phyloP scores from a whole-genome alignment of 2,888 invertebrate species.

The Congeria kusceri region DNA sequence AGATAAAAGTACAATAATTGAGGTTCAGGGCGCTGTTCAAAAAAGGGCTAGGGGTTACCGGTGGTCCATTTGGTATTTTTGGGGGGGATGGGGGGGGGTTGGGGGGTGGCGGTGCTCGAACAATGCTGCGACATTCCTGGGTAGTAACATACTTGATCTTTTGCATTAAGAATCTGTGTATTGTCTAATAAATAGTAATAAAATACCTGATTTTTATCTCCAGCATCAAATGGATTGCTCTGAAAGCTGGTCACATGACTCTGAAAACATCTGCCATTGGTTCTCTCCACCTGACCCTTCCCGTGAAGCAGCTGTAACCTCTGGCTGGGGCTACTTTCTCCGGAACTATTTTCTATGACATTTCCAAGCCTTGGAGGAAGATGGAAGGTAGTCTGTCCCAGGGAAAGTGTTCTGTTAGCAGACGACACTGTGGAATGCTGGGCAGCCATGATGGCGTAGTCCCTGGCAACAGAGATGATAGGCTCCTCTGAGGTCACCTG shows the following conservation, averaged over 20 bases:
- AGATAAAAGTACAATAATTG: too few species aligned
- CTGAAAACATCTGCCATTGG: slow-evolving; percentile 69
- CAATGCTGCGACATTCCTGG: too few species aligned
- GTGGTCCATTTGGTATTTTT: too few species aligned
- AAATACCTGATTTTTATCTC: slow-evolving; percentile 59
- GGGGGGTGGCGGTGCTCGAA: too few species aligned
- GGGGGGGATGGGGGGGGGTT: too few species aligned
- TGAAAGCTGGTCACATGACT: slow-evolving; percentile 75
- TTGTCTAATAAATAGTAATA: too few species aligned
- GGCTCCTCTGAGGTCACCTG: slow-evolving; percentile 76
- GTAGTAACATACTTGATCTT: too few species aligned
- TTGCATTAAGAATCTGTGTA: too few species aligned
- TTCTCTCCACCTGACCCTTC: slow-evolving; percentile 12
- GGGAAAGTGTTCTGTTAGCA: slow-evolving; percentile 37
- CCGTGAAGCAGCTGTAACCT: neutral
- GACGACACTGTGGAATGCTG: slow-evolving; percentile 52
- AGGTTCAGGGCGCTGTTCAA: too few species aligned
- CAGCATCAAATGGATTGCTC: slow-evolving; percentile 70
- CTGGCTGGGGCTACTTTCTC: too few species aligned
- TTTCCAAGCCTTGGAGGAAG: slow-evolving; percentile 70
- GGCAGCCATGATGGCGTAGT: slow-evolving; percentile 71
- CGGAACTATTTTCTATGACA: slow-evolving; percentile 1
- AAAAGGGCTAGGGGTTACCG: too few species aligned
- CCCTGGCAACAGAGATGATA: slow-evolving; percentile 61
- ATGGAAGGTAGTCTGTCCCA: slow-evolving; percentile 70